Evolutionary conservation across 2,888 invertebrate genomes (phyloP), one percentile per base, ranked within the genome.

Genomic region (Pandemis heparana): DNA sequence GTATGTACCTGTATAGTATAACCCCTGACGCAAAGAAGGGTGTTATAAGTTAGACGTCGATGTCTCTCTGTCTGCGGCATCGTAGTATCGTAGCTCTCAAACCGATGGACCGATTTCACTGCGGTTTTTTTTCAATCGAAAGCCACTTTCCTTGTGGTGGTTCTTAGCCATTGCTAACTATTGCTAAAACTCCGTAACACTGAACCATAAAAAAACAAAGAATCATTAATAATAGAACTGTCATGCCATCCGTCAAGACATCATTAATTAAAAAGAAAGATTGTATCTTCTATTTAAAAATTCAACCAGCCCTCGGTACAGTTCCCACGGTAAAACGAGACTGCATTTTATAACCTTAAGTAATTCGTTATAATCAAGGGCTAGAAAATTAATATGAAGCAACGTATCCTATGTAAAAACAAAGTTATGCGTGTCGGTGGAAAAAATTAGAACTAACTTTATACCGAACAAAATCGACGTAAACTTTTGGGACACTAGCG

Each of bases 191-290:
- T 9, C 3, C 4, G 53, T 5, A 53, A 18, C 18, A 53, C n/a
- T n/a, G n/a, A n/a, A n/a, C n/a, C n/a, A n/a, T n/a, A n/a, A n/a
- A n/a, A n/a, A n/a, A n/a, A n/a, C 53, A 53, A 53, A 18, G 18
- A 18, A 53, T 53, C 53, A 53, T 53, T 53, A 53, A 53, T 53
- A 18, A 32, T 32, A 2, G 4, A 32, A 53, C 18, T 8, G 8
- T 53, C 18, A 53, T 18, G 53, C 18, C 18, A 53, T 53, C 53
- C 53, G 9, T 53, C 53, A 53, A 18, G 53, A 18, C 8, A 53
- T 53, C 53, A 53, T 53, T 53, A 53, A 18, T 16, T 9, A 53
- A 53, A 53, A 53, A 32, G n/a, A 18, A 53, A 53, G 53, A 53
- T 53, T 8, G 16, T 53, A 53, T 53, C 53, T 53, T 8, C 53